Percentiles rank a stretch among this genome's conserved stretches.
Conservation (phyloP, 2,888 invertebrate genomes). For the Archaeoteleia sp. region DNA sequence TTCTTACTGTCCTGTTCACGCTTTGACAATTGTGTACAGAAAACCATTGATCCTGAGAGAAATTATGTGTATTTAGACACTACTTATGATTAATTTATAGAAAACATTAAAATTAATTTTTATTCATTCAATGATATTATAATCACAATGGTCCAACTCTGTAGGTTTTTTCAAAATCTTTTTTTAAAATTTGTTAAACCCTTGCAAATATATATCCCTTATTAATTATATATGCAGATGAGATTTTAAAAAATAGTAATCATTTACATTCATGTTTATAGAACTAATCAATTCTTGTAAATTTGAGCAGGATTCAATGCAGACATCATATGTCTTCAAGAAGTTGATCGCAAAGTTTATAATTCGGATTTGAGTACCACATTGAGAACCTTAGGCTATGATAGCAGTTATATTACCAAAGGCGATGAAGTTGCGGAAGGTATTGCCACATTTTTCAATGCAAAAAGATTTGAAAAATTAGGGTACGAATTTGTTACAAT, state of each 20-base stretch:
- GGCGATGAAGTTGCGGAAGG: constrained; percentile 87
- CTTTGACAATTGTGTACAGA: constrained; percentile 88
- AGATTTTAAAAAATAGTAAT: no score
- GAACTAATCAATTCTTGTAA: neutral
- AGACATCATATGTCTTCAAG: constrained; percentile 94
- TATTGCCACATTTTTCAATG: constrained; percentile 85
- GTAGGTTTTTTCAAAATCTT: no score
- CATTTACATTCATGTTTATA: constrained; percentile 1
- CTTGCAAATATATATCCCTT: no score
- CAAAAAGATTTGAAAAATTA: constrained; percentile 82
- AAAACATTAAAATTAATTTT: no score
- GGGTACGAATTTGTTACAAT: constrained; percentile 78
- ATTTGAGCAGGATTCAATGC: constrained; percentile 91
- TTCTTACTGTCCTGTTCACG: constrained; percentile 90
- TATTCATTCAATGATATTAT: no score
- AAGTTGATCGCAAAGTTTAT: constrained; percentile 90
- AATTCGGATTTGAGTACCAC: constrained; percentile 80
- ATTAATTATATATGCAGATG: no score
- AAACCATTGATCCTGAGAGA: constrained; percentile 91
- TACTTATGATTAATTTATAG: constrained; percentile 1
- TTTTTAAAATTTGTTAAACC: no score
- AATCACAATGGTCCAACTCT: no score
- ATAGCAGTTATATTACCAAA: constrained; percentile 82
- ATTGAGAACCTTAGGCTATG: constrained; percentile 77
- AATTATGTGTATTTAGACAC: constrained; percentile 78